Conservation (phyloP, 2,113 vertebrate species). For the Notiomystis cincta region DNA sequence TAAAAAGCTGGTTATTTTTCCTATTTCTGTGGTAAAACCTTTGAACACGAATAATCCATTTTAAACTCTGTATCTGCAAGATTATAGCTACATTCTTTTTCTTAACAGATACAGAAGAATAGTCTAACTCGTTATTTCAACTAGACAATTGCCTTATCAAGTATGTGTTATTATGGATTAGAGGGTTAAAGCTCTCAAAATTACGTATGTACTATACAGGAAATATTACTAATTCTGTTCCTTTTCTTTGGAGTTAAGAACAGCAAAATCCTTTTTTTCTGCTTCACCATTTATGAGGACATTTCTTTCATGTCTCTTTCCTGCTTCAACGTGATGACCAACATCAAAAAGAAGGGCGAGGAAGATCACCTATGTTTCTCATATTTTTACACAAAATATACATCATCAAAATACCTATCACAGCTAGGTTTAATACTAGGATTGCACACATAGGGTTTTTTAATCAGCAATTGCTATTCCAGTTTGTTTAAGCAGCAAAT, state of each 20-base stretch:
- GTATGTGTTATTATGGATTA: neutral
- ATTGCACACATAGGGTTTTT: accelerated
- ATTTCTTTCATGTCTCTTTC: neutral
- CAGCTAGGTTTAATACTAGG: neutral
- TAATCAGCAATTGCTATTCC: neutral
- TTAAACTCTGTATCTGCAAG: neutral
- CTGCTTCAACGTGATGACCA: neutral
- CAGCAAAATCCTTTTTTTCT: neutral
- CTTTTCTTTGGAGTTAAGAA: neutral
- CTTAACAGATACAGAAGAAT: neutral
- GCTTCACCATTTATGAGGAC: neutral
- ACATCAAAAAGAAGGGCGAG: neutral
- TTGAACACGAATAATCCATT: accelerated
- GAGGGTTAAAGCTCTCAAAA: neutral
- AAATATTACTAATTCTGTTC: neutral
- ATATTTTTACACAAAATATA: neutral
- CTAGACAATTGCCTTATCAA: neutral
- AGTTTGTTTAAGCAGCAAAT: neutral
- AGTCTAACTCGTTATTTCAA: neutral
- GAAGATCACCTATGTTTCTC: neutral
- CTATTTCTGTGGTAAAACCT: neutral
- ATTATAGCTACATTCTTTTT: neutral
- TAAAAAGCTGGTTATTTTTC: neutral
- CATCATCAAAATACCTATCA: neutral
- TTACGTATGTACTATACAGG: neutral